Evolutionary conservation across 1,140 invertebrate genomes (phyloP).

Genomic region (Zaprionus inermis): DNA sequence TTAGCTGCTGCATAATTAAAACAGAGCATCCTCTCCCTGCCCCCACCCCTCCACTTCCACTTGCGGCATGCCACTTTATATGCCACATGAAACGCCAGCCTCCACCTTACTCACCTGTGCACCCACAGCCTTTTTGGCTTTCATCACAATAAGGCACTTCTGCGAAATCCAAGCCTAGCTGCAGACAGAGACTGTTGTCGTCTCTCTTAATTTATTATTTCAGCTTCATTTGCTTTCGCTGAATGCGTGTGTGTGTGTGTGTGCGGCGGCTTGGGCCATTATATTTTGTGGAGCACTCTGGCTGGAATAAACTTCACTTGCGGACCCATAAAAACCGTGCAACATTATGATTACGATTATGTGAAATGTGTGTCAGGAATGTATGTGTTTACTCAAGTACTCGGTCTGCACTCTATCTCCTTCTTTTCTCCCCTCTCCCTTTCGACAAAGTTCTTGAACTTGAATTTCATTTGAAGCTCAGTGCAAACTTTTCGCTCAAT

Average conservation of each 20-base stretch:
- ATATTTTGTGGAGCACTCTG: slow-evolving; percentile 64
- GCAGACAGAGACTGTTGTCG: slow-evolving; percentile 17
- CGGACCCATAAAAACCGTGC: slow-evolving; percentile 61
- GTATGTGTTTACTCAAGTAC: slow-evolving; percentile 33
- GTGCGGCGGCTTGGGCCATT: slow-evolving; percentile 47
- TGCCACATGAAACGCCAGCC: slow-evolving; percentile 25
- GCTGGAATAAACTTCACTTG: slow-evolving; percentile 57
- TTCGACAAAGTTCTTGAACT: background rate
- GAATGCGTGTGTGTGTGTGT: slow-evolving; percentile 36
- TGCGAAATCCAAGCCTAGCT: background rate
- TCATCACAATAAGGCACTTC: slow-evolving; percentile 39
- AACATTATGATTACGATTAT: slow-evolving; percentile 72
- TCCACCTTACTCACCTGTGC: background rate
- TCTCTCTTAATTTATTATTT: slow-evolving; percentile 78
- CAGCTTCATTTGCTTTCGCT: slow-evolving; percentile 62
- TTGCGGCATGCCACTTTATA: slow-evolving; percentile 52
- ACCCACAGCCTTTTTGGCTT: slow-evolving; percentile 51
- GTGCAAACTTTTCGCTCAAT: slow-evolving; percentile 3
- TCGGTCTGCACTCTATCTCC: background rate
- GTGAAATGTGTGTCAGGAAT: slow-evolving; percentile 54
- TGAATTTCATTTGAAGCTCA: slow-evolving; percentile 8
- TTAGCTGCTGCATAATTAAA: slow-evolving; percentile 65
- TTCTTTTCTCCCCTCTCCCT: background rate
- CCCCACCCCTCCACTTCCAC: background rate
- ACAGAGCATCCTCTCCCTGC: background rate